Evolutionary conservation across 2,797 vertebrate species (phyloP), one percentile per base, ranked within the genome.

Genomic region (Pangasius djambal): DNA sequence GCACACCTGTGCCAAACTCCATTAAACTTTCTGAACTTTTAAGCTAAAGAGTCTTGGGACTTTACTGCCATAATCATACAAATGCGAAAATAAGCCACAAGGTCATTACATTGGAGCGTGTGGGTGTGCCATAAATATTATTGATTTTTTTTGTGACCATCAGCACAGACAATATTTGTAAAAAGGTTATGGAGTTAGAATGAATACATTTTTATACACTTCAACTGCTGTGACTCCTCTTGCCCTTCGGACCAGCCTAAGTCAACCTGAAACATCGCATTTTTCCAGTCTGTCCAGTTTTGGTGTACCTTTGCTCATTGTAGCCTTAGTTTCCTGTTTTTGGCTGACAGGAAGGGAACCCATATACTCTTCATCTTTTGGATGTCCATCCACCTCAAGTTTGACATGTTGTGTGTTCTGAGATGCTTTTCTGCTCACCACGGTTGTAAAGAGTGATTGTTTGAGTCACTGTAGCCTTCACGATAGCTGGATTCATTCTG

Each of bases 1-100:
- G 63, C 82, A 31, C 83, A 69, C 83, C 83, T 85, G 83, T 28
- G 63, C 63, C 44, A 20, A 67, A 34, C 83, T 69, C 18, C n/a
- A 34, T 85, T 85, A 85, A 52, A 85, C 63, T 34, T 85, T 69
- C 16, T 7, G 61, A 84, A 31, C 40, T 67, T 13, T n/a, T 48
- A 34, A 50, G 40, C 44, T 2, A 31, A 57, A 59, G 20, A 82
- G 31, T 83, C 55, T 40, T 83, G 78, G 50, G 15, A 9, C 9
- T 34, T 37, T 37, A 57, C 9, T 37, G 22, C 34, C 12, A 2
- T 61, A 61, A 40, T 25, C 55, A 61, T 50, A 40, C 25, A n/a
- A 20, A 67, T 48, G 40, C 40, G 10, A 20, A 84, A 84, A 9
- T 48, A 83, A 44, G 37, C 59, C 37, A 65, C 12, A 4, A n/a